These are phyloP conservation scores for Linurgus olivaceus DNA, from an alignment of 2,797 vertebrate genomes.

Conservation along the genomic window DNA sequence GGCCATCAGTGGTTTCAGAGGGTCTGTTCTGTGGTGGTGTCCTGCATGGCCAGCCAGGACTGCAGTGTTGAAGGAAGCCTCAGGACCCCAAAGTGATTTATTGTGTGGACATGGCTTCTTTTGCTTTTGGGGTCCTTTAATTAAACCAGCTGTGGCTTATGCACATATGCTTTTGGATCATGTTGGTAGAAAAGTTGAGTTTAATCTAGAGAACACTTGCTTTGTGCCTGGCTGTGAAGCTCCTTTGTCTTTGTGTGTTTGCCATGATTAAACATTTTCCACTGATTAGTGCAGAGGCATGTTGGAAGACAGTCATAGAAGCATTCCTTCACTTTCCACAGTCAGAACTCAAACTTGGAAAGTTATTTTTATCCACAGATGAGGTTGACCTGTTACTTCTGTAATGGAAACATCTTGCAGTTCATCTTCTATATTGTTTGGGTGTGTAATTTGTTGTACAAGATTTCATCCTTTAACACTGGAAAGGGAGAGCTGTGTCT, in stretches of 20 bases:
- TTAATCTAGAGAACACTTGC: background rate
- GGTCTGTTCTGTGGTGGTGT: background rate
- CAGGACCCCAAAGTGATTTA: background rate
- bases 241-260: background rate
- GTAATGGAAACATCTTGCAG: slow-evolving; percentile 25
- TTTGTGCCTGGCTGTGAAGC: background rate
- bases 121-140: background rate
- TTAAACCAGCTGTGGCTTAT: background rate
- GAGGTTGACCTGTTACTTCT: slow-evolving; percentile 11
- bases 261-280: slow-evolving; percentile 38
- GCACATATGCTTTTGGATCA: background rate
- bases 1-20: background rate
- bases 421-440: background rate
- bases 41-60: background rate
- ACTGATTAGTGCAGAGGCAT: background rate
- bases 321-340: slow-evolving; percentile 28
- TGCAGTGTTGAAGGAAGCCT: background rate
- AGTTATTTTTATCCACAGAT: background rate
- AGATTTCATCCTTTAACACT: background rate
- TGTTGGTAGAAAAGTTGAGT: background rate
- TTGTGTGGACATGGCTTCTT: background rate
- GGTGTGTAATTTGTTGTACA: background rate
- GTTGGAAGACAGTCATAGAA: background rate
- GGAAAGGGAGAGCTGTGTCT: background rate
- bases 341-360: slow-evolving; percentile 1